Evolutionary conservation across 2,797 vertebrate genomes (phyloP).

Genomic region (Phoxinus dragarum): DNA sequence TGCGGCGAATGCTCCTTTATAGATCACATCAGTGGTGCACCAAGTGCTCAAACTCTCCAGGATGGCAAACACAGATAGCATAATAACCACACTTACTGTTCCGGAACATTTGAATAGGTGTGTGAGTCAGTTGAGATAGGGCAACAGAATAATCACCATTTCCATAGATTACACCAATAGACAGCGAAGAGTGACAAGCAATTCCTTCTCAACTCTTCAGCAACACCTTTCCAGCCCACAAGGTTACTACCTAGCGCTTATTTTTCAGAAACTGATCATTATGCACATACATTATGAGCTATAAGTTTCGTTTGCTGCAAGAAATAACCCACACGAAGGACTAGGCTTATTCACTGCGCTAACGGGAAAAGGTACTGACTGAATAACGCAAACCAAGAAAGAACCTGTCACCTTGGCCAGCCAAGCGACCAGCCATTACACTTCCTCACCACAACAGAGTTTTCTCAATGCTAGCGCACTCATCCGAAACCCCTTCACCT

Average conservation of each 20-base stretch:
- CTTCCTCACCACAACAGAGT: slow-evolving; percentile 38
- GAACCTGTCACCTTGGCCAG: slow-evolving; percentile 20
- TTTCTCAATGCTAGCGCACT: neutral
- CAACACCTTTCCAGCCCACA: slow-evolving; percentile 7
- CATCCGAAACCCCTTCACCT: slow-evolving; percentile 32
- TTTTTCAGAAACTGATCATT: slow-evolving; percentile 9
- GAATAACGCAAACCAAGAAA: neutral
- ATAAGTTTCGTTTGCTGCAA: slow-evolving; percentile 3
- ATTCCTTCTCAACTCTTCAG: neutral
- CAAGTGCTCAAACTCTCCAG: slow-evolving; percentile 33
- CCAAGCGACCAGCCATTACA: slow-evolving; percentile 18
- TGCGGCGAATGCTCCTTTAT: neutral
- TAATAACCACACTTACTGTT: slow-evolving; percentile 47
- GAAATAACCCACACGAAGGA: neutral
- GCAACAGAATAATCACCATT: slow-evolving; percentile 31
- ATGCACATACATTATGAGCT: neutral
- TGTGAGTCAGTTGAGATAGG: slow-evolving; percentile 40
- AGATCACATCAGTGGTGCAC: slow-evolving; percentile 13
- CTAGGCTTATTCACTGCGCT: neutral
- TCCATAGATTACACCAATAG: slow-evolving; percentile 46
- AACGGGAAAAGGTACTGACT: slow-evolving; percentile 8
- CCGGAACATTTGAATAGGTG: slow-evolving; percentile 60
- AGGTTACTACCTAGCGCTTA: neutral
- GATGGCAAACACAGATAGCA: slow-evolving; percentile 51
- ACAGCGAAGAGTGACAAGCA: slow-evolving; percentile 4